Evolutionary conservation across 2,113 vertebrate species (phyloP), one percentile per base, ranked within the genome.

Genomic region (Paradisaea rubra): DNA sequence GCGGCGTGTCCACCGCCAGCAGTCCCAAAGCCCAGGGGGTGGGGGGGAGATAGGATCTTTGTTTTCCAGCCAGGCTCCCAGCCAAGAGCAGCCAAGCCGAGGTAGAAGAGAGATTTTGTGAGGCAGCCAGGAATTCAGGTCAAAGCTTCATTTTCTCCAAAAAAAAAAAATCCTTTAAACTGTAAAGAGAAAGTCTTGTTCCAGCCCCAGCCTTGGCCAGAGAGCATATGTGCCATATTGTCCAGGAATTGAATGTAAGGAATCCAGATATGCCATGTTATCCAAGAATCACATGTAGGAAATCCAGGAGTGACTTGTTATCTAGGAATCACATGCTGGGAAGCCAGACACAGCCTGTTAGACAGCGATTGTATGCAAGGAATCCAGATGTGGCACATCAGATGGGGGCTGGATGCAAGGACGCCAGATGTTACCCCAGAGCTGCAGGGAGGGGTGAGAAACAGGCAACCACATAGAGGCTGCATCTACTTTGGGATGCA

Each of bases 231-330:
- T 92, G 94, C 91, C 96, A 95, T 94, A 87, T 91, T 94, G 89
- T 94, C 84, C 89, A 92, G 74, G 84, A 96, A 94, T 95, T 95
- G 92, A 93, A 96, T 96, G 95, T 94, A 94, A 96, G 92, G 96
- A 97, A 96, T 97, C 86, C 91, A 97, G 91, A 89, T 88, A 79
- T 96, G 93, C 91, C 94, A 92, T 94, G 53, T 93, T 93, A 93
- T 97, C 96, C 96, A 97, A 96, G 91, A 97, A 96, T 91, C 91
- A 95, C 95, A 97, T 96, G 94, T 93, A 95, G 95, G 89, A 96
- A 97, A 93, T 95, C 95, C 95, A 96, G 95, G 73, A 94, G 89
- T 96, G 94, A 93, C 91, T 95, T 83, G 86, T 96, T 96, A 96
- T 97, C 96, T 95, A 96, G 95, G 92, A 95, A 96, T 96, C 89